phyloP scores from a whole-genome alignment of 2,888 invertebrate species.

The Ophion slaviceki region DNA sequence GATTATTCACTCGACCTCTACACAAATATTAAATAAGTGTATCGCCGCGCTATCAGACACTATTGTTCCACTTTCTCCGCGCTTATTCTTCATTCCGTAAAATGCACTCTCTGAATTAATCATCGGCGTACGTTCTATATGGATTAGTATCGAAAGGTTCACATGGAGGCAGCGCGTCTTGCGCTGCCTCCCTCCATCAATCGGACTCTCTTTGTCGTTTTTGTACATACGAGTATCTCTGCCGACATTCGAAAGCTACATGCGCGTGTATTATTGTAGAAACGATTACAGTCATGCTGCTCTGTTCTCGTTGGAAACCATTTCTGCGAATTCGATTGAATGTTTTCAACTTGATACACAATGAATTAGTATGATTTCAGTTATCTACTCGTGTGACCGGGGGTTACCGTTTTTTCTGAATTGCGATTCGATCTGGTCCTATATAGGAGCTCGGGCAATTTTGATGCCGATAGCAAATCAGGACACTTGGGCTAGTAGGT shows the following conservation, averaged over 20 bases:
- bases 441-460: too few species aligned
- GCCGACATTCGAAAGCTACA: conserved; percentile 57
- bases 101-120: conserved; percentile 53
- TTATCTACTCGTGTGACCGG: conserved; percentile 37
- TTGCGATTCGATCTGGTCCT: not conserved
- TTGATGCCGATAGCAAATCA: too few species aligned
- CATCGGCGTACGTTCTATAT: conserved; percentile 18
- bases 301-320: conserved; percentile 21
- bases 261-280: conserved; percentile 50
- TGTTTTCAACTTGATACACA: conserved; percentile 6
- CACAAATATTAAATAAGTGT: conserved; percentile 8
- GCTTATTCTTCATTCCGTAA: conserved; percentile 12
- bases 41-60: not conserved
- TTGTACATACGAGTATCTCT: conserved; percentile 7
- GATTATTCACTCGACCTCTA: not conserved
- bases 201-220: conserved; percentile 36
- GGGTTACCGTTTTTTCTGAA: conserved; percentile 36
- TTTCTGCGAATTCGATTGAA: conserved; percentile 58
- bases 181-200: not conserved
- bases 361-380: conserved; percentile 32
- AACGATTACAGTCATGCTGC: conserved; percentile 55
- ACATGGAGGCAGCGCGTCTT: conserved; percentile 17
- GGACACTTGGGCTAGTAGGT: too few species aligned
- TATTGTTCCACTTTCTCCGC: conserved; percentile 54
- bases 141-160: conserved; percentile 59